Evolutionary conservation across 2,888 invertebrate genomes (phyloP).

Genomic region (Acleris holmiana): DNA sequence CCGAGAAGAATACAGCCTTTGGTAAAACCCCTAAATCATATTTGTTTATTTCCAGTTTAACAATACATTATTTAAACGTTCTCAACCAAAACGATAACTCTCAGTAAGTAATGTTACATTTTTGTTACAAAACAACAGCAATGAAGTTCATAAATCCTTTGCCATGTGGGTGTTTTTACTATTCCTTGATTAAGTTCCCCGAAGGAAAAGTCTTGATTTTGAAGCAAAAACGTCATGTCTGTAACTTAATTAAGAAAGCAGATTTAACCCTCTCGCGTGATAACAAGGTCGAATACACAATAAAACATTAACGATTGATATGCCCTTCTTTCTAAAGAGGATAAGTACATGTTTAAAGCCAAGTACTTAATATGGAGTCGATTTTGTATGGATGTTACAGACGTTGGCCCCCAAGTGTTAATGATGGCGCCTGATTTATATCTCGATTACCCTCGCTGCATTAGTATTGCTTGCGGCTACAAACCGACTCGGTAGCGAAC

Average conservation of each 20-base stretch:
- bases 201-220: background rate
- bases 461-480: conserved; percentile 30
- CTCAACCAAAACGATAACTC: conserved; percentile 2
- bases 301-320: no score
- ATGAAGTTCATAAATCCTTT: conserved; percentile 24
- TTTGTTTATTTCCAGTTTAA: no score
- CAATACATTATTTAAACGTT: background rate
- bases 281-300: no score
- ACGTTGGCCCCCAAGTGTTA: conserved; percentile 6
- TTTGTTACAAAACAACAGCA: conserved; percentile 22
- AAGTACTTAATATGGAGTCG: no score
- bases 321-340: no score
- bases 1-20: no score
- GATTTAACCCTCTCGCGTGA: no score
- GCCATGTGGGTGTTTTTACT: conserved; percentile 30
- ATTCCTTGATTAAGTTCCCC: conserved; percentile 30
- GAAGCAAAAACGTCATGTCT: no score
- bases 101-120: conserved; percentile 16
- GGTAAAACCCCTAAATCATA: no score
- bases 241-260: no score
- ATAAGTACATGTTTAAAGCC: no score
- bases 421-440: conserved; percentile 29
- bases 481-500: conserved; percentile 26
- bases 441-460: conserved; percentile 24
- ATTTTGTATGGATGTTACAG: no score